Base-by-base conservation (phyloP, 2,113 vertebrate genomes). In the Aepyceros melampus region DNA sequence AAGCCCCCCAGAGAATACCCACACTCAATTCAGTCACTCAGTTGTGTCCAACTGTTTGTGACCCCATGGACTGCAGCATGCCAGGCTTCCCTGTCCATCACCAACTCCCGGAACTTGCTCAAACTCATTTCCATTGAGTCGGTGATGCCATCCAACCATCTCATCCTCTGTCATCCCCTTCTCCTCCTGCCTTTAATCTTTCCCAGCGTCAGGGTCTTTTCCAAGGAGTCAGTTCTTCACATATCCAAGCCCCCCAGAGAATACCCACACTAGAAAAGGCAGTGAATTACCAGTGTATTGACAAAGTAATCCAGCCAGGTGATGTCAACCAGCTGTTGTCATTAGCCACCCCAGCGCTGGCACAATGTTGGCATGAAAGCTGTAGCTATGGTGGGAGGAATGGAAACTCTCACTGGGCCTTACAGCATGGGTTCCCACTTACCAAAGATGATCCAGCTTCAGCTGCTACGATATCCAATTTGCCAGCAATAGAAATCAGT, bases 81-180 rank as follows among this genome's bases (percentile, higher is more conserved):
- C n/a, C n/a, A 71, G 62, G 67, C 10, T 40, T 74, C 36, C 19
- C 19, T 74, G 67, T 74, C 11, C 10, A 40, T 40, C 36, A 74
- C n/a, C 67, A 74, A 13, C 5, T 71, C 10, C 19, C 0, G 0
- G 19, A 71, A n/a, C 5, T 71, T 40, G n/a, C n/a, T 40, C 19
- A 71, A 13, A 71, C 19, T 71, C 67, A 71, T 23, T 5, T 23
- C 67, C n/a, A 23, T 21, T 6, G 67, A 40, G 5, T 40, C 1
- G 0, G 67, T 23, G 67, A 71, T 12, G 19, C 10, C n/a, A 71
- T 71, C 67, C 64, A 71, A 36, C n/a, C n/a, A 23, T 71, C 64
- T 71, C 0, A 36, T 21, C n/a, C 67, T 71, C 67, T 71, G 67
- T 71, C 10, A 6, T 40, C n/a, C 67, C 10, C 67, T 40, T 71